A percentile compares a stretch with the other conserved stretches of the same genome.
Evolutionary conservation across 2,113 vertebrate species (phyloP).

Genomic region (Centropristis striata): DNA sequence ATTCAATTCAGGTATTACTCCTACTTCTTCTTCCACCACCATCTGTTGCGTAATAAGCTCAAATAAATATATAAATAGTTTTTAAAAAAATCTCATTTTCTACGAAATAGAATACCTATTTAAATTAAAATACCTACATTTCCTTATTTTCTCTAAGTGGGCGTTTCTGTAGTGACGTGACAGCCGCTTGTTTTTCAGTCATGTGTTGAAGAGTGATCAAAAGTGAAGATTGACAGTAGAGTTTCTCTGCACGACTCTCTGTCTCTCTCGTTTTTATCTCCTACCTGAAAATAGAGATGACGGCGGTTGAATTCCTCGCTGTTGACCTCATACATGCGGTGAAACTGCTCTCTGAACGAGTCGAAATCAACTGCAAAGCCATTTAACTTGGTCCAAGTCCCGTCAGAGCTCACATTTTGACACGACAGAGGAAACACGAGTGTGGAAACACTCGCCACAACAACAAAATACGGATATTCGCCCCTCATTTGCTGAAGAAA

Average conservation of each 20-base stretch:
- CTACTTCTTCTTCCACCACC: too few relatives aligned
- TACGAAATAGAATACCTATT: too few relatives aligned
- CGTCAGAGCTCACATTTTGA: neutral
- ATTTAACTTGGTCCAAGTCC: neutral
- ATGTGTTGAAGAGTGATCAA: neutral
- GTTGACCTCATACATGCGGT: slow-evolving; percentile 33
- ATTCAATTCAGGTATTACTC: too few relatives aligned
- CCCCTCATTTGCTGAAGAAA: slow-evolving; percentile 35
- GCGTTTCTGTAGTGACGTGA: slow-evolving; percentile 5
- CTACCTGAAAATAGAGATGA: slow-evolving; percentile 61
- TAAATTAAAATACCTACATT: neutral
- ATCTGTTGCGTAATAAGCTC: too few relatives aligned
- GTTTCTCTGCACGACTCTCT: fast-evolving
- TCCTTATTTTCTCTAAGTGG: neutral
- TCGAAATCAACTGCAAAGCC: slow-evolving; percentile 25
- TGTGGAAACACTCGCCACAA: neutral
- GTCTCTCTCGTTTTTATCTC: neutral
- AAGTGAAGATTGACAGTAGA: neutral
- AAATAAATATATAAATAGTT: too few relatives aligned
- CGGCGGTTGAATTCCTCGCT: slow-evolving; percentile 43
- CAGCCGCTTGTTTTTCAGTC: neutral
- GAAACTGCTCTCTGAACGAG: slow-evolving; percentile 45
- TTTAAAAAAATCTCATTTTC: too few relatives aligned
- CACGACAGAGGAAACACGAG: neutral
- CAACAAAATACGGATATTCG: neutral